These are phyloP conservation scores for Drepanosiphum platanoidis DNA, from an alignment of 2,888 invertebrate species.

Conservation along the genomic window DNA sequence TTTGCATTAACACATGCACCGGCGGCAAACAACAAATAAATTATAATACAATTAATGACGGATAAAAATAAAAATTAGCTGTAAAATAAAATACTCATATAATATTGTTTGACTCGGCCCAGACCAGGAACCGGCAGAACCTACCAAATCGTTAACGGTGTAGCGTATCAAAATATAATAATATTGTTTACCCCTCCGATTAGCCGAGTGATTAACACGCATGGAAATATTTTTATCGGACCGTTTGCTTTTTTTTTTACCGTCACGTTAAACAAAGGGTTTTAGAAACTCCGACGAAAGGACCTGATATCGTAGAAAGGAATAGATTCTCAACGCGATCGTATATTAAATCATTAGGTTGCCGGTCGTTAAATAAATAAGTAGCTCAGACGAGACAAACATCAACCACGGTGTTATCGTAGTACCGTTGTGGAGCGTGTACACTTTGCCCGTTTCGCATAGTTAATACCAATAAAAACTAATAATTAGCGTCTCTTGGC, in stretches of 20 bases:
- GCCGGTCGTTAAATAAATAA: neutral
- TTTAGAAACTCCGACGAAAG: too few relatives aligned
- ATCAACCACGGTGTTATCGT: neutral
- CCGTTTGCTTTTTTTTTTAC: too few relatives aligned
- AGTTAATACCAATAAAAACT: neutral
- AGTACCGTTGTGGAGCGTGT: too few relatives aligned
- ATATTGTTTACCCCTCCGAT: too few relatives aligned
- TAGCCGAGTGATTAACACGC: too few relatives aligned
- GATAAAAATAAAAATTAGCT: neutral
- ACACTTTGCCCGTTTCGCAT: neutral
- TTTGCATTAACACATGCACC: slow-evolving; percentile 36
- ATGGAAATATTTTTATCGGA: too few relatives aligned
- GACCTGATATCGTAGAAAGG: too few relatives aligned
- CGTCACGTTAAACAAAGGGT: neutral
- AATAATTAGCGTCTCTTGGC: neutral
- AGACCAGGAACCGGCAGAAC: too few relatives aligned
- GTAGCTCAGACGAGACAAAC: neutral
- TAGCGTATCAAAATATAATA: too few relatives aligned
- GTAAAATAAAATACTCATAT: neutral
- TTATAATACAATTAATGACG: slow-evolving; percentile 4
- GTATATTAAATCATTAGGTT: neutral
- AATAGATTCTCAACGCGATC: neutral
- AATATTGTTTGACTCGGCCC: too few relatives aligned
- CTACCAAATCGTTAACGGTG: too few relatives aligned
- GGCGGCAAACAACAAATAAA: slow-evolving; percentile 21